Conservation (phyloP, 2,797 vertebrate genomes). For the Meda fulgida region DNA sequence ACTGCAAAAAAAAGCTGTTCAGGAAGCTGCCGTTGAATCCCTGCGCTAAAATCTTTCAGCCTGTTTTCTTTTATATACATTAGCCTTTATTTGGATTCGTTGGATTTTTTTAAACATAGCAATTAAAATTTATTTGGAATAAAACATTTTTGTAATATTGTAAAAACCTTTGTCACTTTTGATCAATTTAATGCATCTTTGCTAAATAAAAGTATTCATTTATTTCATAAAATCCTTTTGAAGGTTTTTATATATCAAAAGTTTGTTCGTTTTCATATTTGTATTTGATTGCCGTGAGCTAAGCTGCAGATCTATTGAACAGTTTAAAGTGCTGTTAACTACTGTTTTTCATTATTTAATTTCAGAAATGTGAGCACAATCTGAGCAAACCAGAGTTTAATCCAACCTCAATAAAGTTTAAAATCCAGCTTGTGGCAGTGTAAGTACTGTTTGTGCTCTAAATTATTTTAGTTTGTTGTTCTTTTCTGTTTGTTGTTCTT, state of each 20-base stretch:
- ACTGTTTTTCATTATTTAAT: background rate
- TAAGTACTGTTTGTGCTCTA: slow-evolving; percentile 76
- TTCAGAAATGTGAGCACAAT: slow-evolving; percentile 98
- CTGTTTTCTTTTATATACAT: too few relatives aligned
- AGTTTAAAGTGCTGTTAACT: background rate
- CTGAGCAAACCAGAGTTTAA: slow-evolving; percentile 99
- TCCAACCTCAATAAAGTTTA: slow-evolving; percentile 99
- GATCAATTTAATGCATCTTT: background rate
- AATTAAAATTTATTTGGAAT: background rate
- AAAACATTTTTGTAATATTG: background rate
- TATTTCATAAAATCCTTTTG: background rate
- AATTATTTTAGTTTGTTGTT: background rate
- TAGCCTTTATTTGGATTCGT: too few relatives aligned
- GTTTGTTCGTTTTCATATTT: background rate
- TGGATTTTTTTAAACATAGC: too few relatives aligned
- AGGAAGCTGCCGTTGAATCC: background rate
- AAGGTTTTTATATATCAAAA: background rate
- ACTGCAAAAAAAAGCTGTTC: background rate
- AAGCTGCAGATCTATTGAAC: background rate
- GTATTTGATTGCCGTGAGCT: background rate
- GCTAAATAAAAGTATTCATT: background rate
- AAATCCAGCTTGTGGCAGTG: slow-evolving; percentile 98
- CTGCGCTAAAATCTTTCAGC: background rate
- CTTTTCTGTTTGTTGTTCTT: background rate
- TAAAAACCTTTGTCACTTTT: background rate